These are phyloP conservation scores for Trinorchestia longiramus DNA, from an alignment of 1,140 invertebrate genomes.

Conservation along the genomic window DNA sequence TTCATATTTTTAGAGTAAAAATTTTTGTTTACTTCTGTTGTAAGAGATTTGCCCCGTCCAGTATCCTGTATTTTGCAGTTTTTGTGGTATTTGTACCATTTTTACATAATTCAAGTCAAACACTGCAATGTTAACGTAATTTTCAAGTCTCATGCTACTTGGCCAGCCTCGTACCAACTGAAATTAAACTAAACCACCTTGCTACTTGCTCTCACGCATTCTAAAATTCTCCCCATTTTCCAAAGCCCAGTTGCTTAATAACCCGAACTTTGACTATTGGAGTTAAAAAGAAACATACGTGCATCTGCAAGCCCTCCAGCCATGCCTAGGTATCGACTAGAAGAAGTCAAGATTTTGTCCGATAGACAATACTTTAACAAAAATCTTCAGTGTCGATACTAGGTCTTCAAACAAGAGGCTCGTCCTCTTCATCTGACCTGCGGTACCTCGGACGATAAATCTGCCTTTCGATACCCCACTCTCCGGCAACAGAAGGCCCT, in stretches of 20 bases:
- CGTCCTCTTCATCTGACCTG: not conserved
- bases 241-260: not conserved
- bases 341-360: conserved; percentile 9
- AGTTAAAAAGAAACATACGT: not conserved
- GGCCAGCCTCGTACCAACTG: no score
- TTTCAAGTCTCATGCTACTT: no score
- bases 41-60: no score
- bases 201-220: not conserved
- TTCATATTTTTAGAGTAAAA: no score
- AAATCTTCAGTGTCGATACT: not conserved
- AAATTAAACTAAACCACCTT: not conserved
- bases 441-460: not conserved
- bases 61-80: no score
- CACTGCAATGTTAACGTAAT: no score
- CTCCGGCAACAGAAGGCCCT: not conserved
- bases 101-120: no score
- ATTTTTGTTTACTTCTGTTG: no score
- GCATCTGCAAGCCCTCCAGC: not conserved
- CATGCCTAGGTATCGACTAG: not conserved
- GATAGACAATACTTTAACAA: not conserved
- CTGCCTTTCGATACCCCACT: not conserved
- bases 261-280: not conserved
- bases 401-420: not conserved
- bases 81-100: no score
- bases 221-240: not conserved